Base-by-base conservation (phyloP, 2,888 invertebrate species). In the Ecdyonurus torrentis region DNA sequence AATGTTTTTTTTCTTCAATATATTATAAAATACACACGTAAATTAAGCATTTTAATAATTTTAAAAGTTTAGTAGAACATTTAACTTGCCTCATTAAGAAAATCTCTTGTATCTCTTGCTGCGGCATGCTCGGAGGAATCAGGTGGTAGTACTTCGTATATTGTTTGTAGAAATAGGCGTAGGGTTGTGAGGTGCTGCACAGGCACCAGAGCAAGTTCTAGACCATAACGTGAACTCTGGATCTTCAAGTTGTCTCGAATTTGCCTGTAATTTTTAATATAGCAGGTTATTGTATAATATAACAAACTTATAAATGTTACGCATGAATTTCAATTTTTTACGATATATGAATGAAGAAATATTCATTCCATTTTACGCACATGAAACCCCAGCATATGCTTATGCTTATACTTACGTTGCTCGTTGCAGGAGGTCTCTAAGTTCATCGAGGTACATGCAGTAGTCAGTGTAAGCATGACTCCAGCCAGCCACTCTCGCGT, bases 151-250 rank as follows among this genome's bases (percentile, higher is more conserved):
- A 55, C 5, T n/a, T 55, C 55, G 55, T 10, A 55, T 7, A 55
- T 7, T 5, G 55, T 55, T n/a, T 61, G 61, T n/a, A 61, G 25
- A 23, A 61, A 22, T n/a, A 25, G 52, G 2, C 61, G n/a, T 22
- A 55, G 52, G 10, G 61, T 19, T 18, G 61, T 61, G 61, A 61
- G 61, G 22, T 53, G 61, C 37, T 61, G 61, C 7, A 61, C 10
- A 10, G 61, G 61, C 10, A 25, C 61, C 25, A 61, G 15, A 5
- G 25, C n/a, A 24, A 61, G 37, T 25, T 61, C 55, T 55, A 55
- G 22, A n/a, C 22, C 20, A 20, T 55, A 55, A 5, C 22, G n/a
- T 18, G n/a, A 10, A 20, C 55, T 55, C n/a, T n/a, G n/a, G n/a
- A n/a, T n/a, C n/a, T n/a, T n/a, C n/a, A n/a, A n/a, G n/a, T n/a